These are phyloP conservation scores for Callyntrura guangdongensis DNA, from an alignment of 2,888 invertebrate genomes.

Conservation along the genomic window DNA sequence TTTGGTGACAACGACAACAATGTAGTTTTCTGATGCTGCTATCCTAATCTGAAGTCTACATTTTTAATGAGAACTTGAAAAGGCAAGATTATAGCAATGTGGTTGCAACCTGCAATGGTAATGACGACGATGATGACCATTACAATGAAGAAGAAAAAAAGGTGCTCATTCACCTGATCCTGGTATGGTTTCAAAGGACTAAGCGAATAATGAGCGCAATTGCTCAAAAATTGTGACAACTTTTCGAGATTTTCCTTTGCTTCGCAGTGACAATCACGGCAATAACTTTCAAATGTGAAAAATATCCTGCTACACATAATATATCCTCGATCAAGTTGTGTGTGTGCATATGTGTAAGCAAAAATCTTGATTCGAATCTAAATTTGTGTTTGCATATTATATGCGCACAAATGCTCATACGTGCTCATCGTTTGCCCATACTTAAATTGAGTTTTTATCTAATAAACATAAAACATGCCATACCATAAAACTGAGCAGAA, in stretches of 20 bases:
- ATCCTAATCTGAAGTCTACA: background rate
- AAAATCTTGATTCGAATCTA: slow-evolving; percentile 28
- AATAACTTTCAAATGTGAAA: slow-evolving; percentile 7
- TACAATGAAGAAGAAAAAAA: background rate
- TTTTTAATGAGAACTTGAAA: slow-evolving; percentile 24
- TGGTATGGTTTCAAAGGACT: background rate
- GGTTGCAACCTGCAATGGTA: background rate
- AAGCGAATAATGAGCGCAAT: background rate
- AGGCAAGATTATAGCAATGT: background rate
- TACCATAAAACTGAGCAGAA: slow-evolving; percentile 6
- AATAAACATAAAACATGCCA: slow-evolving; percentile 12
- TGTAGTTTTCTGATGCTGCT: background rate
- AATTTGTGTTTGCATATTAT: slow-evolving; percentile 10
- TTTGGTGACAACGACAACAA: slow-evolving; percentile 1
- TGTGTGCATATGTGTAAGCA: too few relatives aligned
- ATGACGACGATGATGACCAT: background rate
- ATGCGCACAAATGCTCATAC: slow-evolving; percentile 6
- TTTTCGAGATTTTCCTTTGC: background rate
- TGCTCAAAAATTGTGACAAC: slow-evolving; percentile 28
- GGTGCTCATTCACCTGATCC: background rate
- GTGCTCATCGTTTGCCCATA: slow-evolving; percentile 16
- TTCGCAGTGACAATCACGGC: slow-evolving; percentile 20
- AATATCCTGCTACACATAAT: background rate
- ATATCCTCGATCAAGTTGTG: background rate
- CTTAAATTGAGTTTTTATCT: slow-evolving; percentile 31